Percentiles rank a stretch among this genome's conserved stretches.
Evolutionary conservation across 2,888 invertebrate genomes (phyloP).

Genomic region (Gryllus longicercus): DNA sequence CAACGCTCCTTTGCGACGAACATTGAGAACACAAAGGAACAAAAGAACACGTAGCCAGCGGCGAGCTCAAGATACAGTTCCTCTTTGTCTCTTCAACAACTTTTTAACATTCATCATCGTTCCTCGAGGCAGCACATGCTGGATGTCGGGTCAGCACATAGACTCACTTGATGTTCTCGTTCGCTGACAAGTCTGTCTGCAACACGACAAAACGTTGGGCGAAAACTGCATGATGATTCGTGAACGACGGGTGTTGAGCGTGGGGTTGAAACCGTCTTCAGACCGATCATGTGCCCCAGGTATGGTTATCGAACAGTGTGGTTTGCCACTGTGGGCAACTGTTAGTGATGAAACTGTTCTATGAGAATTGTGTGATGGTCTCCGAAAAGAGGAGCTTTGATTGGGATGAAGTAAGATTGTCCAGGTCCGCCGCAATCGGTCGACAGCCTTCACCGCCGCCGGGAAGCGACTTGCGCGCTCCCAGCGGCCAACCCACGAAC

Average conservation of each 20-base stretch:
- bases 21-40: background rate
- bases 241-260: too few relatives aligned
- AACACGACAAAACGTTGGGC: background rate
- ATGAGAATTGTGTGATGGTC: too few relatives aligned
- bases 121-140: background rate
- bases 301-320: too few relatives aligned
- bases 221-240: background rate
- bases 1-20: background rate
- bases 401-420: too few relatives aligned
- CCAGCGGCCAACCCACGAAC: background rate
- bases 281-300: too few relatives aligned
- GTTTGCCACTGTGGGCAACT: too few relatives aligned
- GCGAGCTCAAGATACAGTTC: conserved; percentile 6
- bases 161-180: background rate
- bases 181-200: background rate
- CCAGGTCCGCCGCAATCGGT: too few relatives aligned
- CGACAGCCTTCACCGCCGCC: background rate
- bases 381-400: too few relatives aligned
- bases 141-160: background rate
- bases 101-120: conserved; percentile 17
- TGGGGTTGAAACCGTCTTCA: too few relatives aligned
- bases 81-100: conserved; percentile 17
- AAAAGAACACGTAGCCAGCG: background rate
- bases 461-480: conserved; percentile 3
- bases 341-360: too few relatives aligned